Conservation (phyloP, 2,113 vertebrate genomes). For the Gymnorhina tibicen region DNA sequence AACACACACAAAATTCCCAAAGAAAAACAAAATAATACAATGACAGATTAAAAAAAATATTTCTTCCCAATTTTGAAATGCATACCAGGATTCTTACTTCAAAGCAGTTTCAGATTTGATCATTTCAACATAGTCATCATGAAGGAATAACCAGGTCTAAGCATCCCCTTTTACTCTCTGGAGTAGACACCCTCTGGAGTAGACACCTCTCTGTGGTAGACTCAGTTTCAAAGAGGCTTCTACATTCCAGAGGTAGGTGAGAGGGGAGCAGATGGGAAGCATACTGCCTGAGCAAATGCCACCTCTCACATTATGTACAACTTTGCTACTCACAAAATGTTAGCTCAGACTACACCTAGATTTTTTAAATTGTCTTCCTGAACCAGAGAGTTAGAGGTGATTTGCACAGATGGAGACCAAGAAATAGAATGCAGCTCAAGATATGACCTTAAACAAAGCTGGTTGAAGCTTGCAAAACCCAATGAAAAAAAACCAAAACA, state of each 20-base stretch:
- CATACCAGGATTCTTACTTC: not conserved
- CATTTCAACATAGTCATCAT: not conserved
- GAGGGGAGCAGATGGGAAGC: not conserved
- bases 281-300: not conserved
- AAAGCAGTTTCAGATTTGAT: not conserved
- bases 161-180: not conserved
- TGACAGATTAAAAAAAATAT: not conserved
- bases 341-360: not conserved
- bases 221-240: not conserved
- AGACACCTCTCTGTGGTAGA: not conserved
- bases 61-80: not conserved
- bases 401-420: not conserved
- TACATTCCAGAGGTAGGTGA: not conserved
- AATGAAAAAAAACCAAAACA: not conserved
- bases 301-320: not conserved
- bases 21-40: not conserved
- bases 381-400: not conserved
- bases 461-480: not conserved
- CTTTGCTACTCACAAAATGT: not conserved
- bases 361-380: not conserved
- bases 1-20: not conserved
- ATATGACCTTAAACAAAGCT: not conserved
- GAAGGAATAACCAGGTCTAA: not conserved
- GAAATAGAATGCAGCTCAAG: not conserved
- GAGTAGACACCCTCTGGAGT: not conserved